Evolutionary conservation across 2,888 invertebrate species (phyloP), one percentile per base, ranked within the genome.

Genomic region (Hyposoter dolosus): DNA sequence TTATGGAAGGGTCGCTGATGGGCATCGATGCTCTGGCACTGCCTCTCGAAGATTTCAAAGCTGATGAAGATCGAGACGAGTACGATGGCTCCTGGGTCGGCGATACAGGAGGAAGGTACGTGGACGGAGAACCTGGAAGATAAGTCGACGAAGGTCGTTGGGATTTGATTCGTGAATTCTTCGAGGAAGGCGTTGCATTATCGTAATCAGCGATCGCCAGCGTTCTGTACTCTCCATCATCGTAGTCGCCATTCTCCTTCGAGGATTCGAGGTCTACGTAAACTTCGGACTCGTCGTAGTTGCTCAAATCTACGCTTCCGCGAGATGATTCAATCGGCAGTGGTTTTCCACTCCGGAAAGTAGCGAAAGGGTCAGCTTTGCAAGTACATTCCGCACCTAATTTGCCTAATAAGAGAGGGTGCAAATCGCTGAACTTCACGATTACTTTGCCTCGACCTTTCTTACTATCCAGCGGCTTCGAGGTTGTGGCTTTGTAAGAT

Each of bases 301-400:
- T 93, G 0, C 91, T 88, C 3, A 94, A 83, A 75, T 94, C 93
- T 1, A 94, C 90, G 10, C 88, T 88, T 60, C 94, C 94, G 10
- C 89, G 91, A 3, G 93, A 91, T 0, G 94, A 94, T 19, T 90
- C 88, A 4, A 94, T 92, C 6, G 90, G 74, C 15, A 91, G 60
- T n/a, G 90, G 88, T 28, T 90, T 91, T n/a, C 87, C 90, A 1
- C 88, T 91, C 0, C 92, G 90, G 83, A 93, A 91, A 43, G 89
- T 91, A 2, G 91, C 91, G 78, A 94, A 93, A 0, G 94, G 94
- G 91, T 94, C 93, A 0, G 91, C 91, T 53, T 90, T 93, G 90
- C 97, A 97, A 79, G 96, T 97, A 89, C 97, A 97, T 77, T 97
- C 96, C 4, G 97, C 97, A 3, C 96, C 96, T 15, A 97, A 94